These are phyloP conservation scores for Radopholus similis DNA, from an alignment of 1,140 invertebrate species.

Conservation along the genomic window DNA sequence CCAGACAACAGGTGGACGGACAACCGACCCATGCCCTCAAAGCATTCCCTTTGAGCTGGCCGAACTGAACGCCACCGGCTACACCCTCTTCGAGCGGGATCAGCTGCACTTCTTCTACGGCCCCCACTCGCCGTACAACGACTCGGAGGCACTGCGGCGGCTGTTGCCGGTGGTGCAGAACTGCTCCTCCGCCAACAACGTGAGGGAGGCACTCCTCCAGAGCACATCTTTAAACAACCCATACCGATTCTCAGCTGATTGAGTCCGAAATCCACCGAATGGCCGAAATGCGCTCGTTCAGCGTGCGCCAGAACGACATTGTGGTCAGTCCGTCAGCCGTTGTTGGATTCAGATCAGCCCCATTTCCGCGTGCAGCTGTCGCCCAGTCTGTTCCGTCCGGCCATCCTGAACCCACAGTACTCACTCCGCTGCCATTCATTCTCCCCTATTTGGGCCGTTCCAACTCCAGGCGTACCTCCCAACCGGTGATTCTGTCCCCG, in stretches of 20 bases:
- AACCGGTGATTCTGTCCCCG: slow-evolving; percentile 35
- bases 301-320: slow-evolving; percentile 37
- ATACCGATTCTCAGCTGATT: background rate
- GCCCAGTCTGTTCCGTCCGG: slow-evolving; percentile 6
- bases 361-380: slow-evolving; percentile 11
- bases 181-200: background rate
- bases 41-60: slow-evolving; percentile 25
- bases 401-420: slow-evolving; percentile 1
- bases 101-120: slow-evolving; percentile 40
- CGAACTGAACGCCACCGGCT: slow-evolving; percentile 45
- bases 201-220: background rate
- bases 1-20: slow-evolving; percentile 20
- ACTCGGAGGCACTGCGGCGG: slow-evolving; percentile 32
- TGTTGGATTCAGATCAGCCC: background rate
- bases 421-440: too few relatives aligned
- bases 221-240: background rate
- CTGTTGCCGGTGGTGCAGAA: slow-evolving; percentile 19
- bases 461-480: background rate
- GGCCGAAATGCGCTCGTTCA: slow-evolving; percentile 30
- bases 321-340: slow-evolving; percentile 22
- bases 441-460: too few relatives aligned
- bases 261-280: slow-evolving; percentile 33
- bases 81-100: slow-evolving; percentile 16
- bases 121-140: slow-evolving; percentile 39
- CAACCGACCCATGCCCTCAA: background rate